Evolutionary conservation across 2,797 vertebrate species (phyloP).

Genomic region (Gobio occitaniae): DNA sequence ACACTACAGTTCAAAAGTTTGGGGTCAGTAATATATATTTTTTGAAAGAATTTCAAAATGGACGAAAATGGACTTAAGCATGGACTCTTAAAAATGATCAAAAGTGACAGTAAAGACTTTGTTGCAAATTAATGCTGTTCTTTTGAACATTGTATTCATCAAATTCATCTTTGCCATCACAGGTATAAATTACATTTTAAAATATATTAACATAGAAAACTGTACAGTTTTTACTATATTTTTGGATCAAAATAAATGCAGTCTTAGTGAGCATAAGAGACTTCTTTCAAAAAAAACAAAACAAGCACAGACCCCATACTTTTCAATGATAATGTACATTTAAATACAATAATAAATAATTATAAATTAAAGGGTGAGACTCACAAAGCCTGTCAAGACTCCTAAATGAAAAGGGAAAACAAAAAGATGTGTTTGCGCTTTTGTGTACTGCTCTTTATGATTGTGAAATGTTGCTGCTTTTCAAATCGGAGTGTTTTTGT

Average conservation of each 20-base stretch:
- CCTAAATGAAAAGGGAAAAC: background rate
- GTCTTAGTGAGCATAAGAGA: background rate
- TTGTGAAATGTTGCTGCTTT: slow-evolving; percentile 36
- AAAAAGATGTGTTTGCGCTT: slow-evolving; percentile 10
- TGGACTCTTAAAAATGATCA: background rate
- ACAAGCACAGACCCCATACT: background rate
- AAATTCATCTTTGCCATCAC: background rate
- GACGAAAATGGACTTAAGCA: background rate
- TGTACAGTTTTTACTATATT: background rate
- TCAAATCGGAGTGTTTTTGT: slow-evolving; percentile 20
- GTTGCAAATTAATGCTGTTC: background rate
- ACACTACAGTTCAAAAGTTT: background rate
- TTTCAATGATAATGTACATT: background rate
- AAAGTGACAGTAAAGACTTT: too few species aligned
- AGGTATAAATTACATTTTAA: background rate
- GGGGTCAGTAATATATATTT: background rate
- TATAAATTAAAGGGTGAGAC: background rate
- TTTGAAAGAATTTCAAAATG: background rate
- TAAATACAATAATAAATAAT: background rate
- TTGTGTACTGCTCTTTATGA: slow-evolving; percentile 41
- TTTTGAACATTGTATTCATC: background rate
- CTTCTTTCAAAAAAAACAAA: background rate
- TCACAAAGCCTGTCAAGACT: background rate
- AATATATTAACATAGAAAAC: background rate
- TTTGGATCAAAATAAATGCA: background rate